phyloP scores from a whole-genome alignment of 2,113 vertebrate species.

The Galbula dea region DNA sequence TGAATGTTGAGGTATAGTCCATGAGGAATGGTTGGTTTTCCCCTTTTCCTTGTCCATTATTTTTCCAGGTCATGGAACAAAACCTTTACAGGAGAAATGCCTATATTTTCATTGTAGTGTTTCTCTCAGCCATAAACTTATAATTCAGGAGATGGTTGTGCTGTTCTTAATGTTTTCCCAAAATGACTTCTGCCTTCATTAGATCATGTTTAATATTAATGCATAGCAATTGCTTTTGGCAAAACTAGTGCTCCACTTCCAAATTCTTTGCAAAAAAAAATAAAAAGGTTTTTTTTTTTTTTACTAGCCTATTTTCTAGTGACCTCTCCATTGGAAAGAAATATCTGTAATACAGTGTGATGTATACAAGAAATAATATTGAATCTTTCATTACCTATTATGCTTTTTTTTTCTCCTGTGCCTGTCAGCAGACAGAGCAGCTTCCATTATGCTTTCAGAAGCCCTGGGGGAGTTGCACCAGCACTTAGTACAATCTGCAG shows the following conservation, averaged over 20 bases:
- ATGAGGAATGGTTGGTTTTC: not conserved
- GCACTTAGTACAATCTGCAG: not conserved
- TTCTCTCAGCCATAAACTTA: slow-evolving; percentile 48
- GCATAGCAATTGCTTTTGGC: slow-evolving; percentile 66
- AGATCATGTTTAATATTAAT: slow-evolving; percentile 72
- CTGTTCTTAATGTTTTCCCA: slow-evolving; percentile 63
- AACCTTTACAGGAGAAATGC: not conserved
- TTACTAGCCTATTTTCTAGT: slow-evolving; percentile 23
- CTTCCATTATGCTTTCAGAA: slow-evolving; percentile 30
- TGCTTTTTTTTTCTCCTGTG: not conserved
- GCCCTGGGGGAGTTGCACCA: slow-evolving; percentile 15
- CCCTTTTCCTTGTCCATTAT: not conserved
- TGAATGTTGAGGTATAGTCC: not conserved
- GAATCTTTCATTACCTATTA: slow-evolving; percentile 1
- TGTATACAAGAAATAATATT: slow-evolving; percentile 15
- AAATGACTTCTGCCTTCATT: slow-evolving; percentile 68
- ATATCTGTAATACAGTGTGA: not conserved
- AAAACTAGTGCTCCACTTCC: slow-evolving; percentile 54
- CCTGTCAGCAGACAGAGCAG: not conserved
- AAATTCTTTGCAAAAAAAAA: slow-evolving; percentile 31
- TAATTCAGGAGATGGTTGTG: slow-evolving; percentile 59
- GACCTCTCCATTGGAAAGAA: not conserved
- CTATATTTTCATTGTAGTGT: slow-evolving; percentile 26
- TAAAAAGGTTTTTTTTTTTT: not conserved
- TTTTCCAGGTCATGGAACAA: slow-evolving; percentile 1